Evolutionary conservation across 2,113 vertebrate species (phyloP), one percentile per base, ranked within the genome.

Genomic region (Callorhinus ursinus): DNA sequence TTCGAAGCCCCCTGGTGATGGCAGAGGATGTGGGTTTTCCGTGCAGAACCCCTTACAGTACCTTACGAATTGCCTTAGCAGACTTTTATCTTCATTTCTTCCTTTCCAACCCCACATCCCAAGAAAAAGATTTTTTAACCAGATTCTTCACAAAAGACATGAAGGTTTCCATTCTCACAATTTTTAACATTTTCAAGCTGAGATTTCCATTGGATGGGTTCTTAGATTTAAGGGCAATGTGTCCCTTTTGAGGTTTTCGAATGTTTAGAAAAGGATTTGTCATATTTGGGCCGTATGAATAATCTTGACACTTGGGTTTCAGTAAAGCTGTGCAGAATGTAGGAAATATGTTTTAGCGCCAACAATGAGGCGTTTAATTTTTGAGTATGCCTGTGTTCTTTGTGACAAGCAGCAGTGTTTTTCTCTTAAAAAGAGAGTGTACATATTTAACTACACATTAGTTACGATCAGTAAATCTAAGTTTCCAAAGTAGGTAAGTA

Each of bases 181-280:
- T 31, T 94, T 89, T 82, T 96, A 59, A 76, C 59, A 79, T 91
- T 97, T 95, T 85, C 24, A 69, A 97, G 61, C 42, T 13, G 18
- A 76, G 69, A 81, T 53, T 92, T 97, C 83, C 61, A n/a, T 87
- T 69, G n/a, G 16, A 14, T 53, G 33, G 1, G 5, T 81, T 90
- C 87, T 61, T 85, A 93, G 57, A 57, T 95, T n/a, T 61, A 72
- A 96, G 36, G n/a, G 71, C 31, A 67, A 11, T 77, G 46, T 31
- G 22, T 67, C 63, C 8, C 55, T 96, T 95, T 91, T 82, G 55
- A 90, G 33, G 33, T 89, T 96, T 96, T 90, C 28, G 63, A 46
- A 67, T 93, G 49, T 24, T 87, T 88, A 49, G 83, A 76, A 90
- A 84, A 92, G 83, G 33, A 76, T 65, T 31, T 69, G 33, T 88